Percentiles rank a stretch among this genome's conserved stretches.
Evolutionary conservation across 1,140 invertebrate species (phyloP).

Genomic region (Drosophila busckii): DNA sequence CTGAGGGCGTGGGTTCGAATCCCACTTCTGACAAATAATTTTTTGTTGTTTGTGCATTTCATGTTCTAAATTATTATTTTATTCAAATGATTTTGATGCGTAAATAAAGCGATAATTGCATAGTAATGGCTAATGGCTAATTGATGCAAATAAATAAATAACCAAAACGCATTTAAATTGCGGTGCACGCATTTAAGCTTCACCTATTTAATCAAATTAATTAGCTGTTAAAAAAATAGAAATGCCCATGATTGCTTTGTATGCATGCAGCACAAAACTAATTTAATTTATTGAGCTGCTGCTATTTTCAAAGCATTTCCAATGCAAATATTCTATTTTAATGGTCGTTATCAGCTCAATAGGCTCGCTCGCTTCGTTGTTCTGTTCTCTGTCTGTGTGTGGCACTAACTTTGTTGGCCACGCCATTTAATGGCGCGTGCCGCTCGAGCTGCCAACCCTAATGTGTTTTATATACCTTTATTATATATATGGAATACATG

Average conservation of each 20-base stretch:
- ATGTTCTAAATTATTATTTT: neutral
- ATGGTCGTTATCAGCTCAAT: slow-evolving; percentile 53
- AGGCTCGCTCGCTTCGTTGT: slow-evolving; percentile 28
- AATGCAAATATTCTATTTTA: slow-evolving; percentile 56
- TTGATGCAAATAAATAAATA: slow-evolving; percentile 46
- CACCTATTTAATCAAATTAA: slow-evolving; percentile 47
- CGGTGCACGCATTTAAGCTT: slow-evolving; percentile 33
- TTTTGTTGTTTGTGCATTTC: slow-evolving; percentile 68
- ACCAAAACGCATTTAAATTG: slow-evolving; percentile 47
- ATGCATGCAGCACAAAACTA: too few relatives aligned
- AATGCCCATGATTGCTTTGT: too few relatives aligned
- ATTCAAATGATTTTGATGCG: slow-evolving; percentile 6
- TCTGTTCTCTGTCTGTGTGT: slow-evolving; percentile 10
- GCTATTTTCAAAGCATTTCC: slow-evolving; percentile 51
- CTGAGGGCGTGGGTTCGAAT: slow-evolving; percentile 92
- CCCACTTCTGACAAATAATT: slow-evolving; percentile 89
- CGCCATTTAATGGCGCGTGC: slow-evolving; percentile 59
- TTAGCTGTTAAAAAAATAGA: slow-evolving; percentile 41
- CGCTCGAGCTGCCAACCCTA: slow-evolving; percentile 34
- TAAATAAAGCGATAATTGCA: slow-evolving; percentile 26
- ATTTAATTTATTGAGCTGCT: too few relatives aligned
- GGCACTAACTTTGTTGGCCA: slow-evolving; percentile 54
- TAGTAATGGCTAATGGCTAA: slow-evolving; percentile 43
- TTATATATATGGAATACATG: slow-evolving; percentile 44
- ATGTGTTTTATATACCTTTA: slow-evolving; percentile 48